Base-by-base conservation (phyloP, 2,888 invertebrate species). In the Myopa testacea region DNA sequence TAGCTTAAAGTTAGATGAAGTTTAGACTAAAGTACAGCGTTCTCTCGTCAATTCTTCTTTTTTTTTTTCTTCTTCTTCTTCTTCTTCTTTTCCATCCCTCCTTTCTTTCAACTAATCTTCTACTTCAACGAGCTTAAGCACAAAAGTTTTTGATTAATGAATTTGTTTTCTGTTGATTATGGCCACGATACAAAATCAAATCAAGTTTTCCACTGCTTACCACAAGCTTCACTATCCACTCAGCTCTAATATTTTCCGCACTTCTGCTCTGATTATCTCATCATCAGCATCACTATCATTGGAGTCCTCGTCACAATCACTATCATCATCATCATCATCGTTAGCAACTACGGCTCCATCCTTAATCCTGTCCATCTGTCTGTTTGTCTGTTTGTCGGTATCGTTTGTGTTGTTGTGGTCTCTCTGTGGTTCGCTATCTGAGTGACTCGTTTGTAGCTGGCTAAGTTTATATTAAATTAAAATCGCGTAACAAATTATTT, bases 391-490 rank as follows among this genome's bases (percentile, higher is more conserved):
- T 63, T 60, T n/a, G 19, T 19, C 55, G 16, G 19, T 69, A 50
- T 70, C 52, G 34, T 52, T 34, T 67, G 38, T 38, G 16, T 65
- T 14, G n/a, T 38, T 70, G 26, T n/a, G 34, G 14, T 73, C 50
- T 4, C 5, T n/a, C 19, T 58, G 38, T 40, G 60, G 34, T 40
- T 40, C 26, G 1, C 7, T n/a, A 16, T 4, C 16, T 60, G 8
- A 7, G n/a, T 19, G 10, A 8, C 45, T 45, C 10, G 45, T 45
- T 45, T 45, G 45, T 45, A 45, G 45, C 45, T 45, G 45, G 45
- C 45, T 65, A 52, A 74, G 74, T 37, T 74, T 50, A 74, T 52
- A 74, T 65, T 74, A 65, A 65, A 74, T 74, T 65, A 74, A 74
- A 74, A 63, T 65, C 45, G 63, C 73, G 55, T 45, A 63, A 63